Percentiles rank a stretch among this genome's conserved stretches.
phyloP scores from a whole-genome alignment of 1,140 invertebrate genomes.

The Diorhabda elongata region DNA sequence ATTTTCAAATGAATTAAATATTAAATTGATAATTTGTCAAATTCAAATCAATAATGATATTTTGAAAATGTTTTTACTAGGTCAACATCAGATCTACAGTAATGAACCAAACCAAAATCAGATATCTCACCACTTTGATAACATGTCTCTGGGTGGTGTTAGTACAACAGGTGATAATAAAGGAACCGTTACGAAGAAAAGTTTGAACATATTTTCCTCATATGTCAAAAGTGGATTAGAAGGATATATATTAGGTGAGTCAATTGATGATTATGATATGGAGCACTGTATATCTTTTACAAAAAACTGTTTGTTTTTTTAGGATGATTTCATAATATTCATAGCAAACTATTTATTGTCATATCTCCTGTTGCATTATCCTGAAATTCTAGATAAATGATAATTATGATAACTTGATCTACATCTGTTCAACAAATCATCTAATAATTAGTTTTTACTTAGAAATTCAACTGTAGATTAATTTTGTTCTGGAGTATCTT shows the following conservation, averaged over 20 bases:
- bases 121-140: constrained; percentile 22
- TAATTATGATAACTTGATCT: too few relatives aligned
- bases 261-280: not conserved
- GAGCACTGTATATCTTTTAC: too few relatives aligned
- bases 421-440: too few relatives aligned
- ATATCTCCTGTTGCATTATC: too few relatives aligned
- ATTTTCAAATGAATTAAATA: too few relatives aligned
- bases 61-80: not conserved
- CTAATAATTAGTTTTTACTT: too few relatives aligned
- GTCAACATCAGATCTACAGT: constrained; percentile 41
- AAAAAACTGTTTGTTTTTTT: too few relatives aligned
- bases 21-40: not conserved
- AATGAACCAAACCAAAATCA: constrained; percentile 45
- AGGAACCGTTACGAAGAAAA: constrained; percentile 67
- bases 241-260: constrained; percentile 79
- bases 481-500: too few relatives aligned
- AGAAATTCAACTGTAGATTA: too few relatives aligned
- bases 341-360: too few relatives aligned
- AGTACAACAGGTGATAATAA: constrained; percentile 48
- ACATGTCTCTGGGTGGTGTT: constrained; percentile 22
- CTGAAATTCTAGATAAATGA: too few relatives aligned
- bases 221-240: constrained; percentile 90
- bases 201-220: constrained; percentile 83
- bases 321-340: too few relatives aligned
- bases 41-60: constrained; percentile 30